These are phyloP conservation scores for Torymus texanus DNA, from an alignment of 2,888 invertebrate species.

Conservation along the genomic window DNA sequence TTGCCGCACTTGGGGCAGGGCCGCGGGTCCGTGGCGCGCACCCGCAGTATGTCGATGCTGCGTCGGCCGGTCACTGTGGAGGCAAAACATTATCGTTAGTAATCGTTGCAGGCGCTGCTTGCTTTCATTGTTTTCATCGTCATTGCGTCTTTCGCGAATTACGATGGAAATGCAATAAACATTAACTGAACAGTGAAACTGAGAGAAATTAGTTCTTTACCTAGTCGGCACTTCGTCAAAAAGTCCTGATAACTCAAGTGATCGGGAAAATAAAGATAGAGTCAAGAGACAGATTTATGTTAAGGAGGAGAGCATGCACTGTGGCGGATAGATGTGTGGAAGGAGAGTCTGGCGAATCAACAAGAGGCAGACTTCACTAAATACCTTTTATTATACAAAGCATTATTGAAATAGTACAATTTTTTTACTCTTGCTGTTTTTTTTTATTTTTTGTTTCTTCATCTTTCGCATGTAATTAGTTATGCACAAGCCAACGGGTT, in stretches of 20 bases:
- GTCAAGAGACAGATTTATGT: no score
- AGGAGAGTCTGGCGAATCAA: conserved; percentile 10
- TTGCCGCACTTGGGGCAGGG: conserved; percentile 96
- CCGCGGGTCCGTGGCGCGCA: conserved; percentile 92
- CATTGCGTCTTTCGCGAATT: no score
- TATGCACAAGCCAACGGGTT: conserved; percentile 46
- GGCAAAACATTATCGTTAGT: conserved; percentile 55
- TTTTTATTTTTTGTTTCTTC: conserved; percentile 19
- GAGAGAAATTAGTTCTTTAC: no score
- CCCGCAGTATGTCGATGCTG: conserved; percentile 89
- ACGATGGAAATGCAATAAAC: no score
- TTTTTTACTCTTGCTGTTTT: conserved; percentile 55
- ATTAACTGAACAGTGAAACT: no score
- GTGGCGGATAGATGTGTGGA: background rate
- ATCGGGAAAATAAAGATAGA: no score
- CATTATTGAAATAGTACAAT: conserved; percentile 74
- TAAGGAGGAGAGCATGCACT: background rate
- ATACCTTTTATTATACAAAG: conserved; percentile 74
- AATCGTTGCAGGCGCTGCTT: no score
- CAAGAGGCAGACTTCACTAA: conserved; percentile 59
- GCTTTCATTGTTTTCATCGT: no score
- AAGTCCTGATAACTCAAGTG: no score
- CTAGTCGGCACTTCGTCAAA: no score
- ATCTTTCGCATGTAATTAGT: conserved; percentile 47
- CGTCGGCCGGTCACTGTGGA: conserved; percentile 81